Base-by-base conservation (phyloP, 2,113 vertebrate species). In the Amphiprion percula region DNA sequence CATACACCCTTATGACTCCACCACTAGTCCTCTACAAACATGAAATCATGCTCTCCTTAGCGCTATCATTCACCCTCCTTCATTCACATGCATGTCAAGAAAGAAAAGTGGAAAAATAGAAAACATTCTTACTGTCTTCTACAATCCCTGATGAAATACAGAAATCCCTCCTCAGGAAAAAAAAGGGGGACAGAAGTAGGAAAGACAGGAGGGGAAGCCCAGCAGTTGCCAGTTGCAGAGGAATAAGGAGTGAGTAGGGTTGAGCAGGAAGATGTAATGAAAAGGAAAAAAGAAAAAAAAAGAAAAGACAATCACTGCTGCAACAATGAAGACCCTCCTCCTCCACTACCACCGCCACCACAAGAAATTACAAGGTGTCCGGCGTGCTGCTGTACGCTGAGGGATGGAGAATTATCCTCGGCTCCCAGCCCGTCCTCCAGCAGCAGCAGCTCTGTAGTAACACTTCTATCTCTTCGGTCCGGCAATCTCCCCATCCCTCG, bases 381-480 rank as follows among this genome's bases (percentile, higher is more conserved):
- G 16, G 77, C 23, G 61, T 78, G 67, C 79, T 1, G 70, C 74
- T 71, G 75, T 61, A 77, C 68, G 59, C 82, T 73, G 89, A 88
- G 82, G 90, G 87, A 82, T 80, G 87, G 88, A 88, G 93, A 90
- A 84, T 92, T 71, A 90, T 94, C 94, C 91, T 89, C 71, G 41
- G 68, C 80, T 82, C 88, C 80, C 87, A 80, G 77, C 79, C 80
- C 74, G 80, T 84, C 88, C 83, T 90, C 90, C 87, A 74, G 70
- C 82, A 91, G 92, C 89, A 82, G 87, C 91, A 93, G 90, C 90
- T 81, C 90, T 89, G 90, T 94, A 94, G 93, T 95, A 95, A 94
- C 93, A 94, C 94, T 94, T 93, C 90, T 90, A 46, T 92, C 92
- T 73, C 67, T 82, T 91, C 71, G 30, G 88, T 85, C 85, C 86